Conservation (phyloP, 2,113 vertebrate species). For the Tupaia chinensis region DNA sequence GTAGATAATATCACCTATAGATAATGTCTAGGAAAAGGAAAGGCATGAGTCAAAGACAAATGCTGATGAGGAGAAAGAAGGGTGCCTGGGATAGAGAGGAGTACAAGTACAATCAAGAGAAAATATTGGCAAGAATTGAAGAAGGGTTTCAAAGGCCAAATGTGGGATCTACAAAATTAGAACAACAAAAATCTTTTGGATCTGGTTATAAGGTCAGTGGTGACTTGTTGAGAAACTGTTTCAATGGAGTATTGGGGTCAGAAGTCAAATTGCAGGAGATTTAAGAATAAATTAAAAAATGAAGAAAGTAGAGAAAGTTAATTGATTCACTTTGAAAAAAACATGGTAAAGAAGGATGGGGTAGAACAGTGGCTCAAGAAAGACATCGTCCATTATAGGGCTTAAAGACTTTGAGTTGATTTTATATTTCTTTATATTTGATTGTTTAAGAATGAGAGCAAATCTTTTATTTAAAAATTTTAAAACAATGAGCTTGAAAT, state of each 20-base stretch:
- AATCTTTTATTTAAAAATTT: neutral
- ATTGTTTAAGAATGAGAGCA: neutral
- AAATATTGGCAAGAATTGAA: neutral
- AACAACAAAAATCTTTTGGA: neutral
- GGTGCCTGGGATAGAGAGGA: neutral
- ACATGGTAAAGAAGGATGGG: neutral
- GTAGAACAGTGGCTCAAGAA: neutral
- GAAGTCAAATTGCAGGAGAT: neutral
- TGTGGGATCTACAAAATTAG: neutral
- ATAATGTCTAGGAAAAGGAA: neutral
- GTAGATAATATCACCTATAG: neutral
- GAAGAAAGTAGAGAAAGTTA: neutral
- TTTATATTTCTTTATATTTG: neutral
- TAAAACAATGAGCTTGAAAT: neutral
- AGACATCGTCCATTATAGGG: neutral
- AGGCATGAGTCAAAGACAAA: neutral
- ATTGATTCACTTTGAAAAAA: neutral
- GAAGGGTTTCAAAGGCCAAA: neutral
- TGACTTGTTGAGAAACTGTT: neutral
- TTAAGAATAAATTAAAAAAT: constrained; percentile 15
- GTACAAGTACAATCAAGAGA: neutral
- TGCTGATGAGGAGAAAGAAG: neutral
- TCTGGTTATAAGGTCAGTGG: neutral
- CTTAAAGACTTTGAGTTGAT: neutral
- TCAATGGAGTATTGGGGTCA: neutral